Base-by-base conservation (phyloP, 2,888 invertebrate genomes). In the Eupithecia insigniata region DNA sequence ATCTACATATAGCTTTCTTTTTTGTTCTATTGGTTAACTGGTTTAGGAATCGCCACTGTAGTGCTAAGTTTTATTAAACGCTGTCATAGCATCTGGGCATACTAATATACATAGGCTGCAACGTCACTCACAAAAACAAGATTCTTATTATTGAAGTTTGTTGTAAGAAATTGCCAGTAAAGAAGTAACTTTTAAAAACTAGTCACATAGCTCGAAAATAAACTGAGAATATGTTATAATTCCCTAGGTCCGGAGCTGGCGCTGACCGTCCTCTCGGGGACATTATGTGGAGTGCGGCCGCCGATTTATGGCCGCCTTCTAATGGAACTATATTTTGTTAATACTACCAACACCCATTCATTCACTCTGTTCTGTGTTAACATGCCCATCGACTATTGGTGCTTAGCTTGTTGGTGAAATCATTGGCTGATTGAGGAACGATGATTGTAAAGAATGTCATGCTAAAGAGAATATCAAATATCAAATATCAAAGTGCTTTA, bases 241-340 rank as follows among this genome's bases (percentile, higher is more conserved):
- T 51, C 7, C 64, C 75, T 71, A 6, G 67, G 10, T 76, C 66
- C 75, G 18, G 8, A 62, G 70, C 73, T 55, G 67, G 34, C 65
- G 65, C 75, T 71, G 72, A 67, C 51, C 76, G n/a, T n/a, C 12
- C 36, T 60, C 16, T 46, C 70, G 7, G 10, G 75, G 64, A 74
- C 81, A 80, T 81, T 78, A 81, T 79, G 78, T 80, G 78, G 74
- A 80, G 76, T 75, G 75, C 71, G 75, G 79, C 73, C 80, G 76
- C 77, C 72, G 69, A 78, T 79, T 79, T 79, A 79, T 72, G 76
- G 32, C 58, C 34, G 58, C 66, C 46, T 66, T 72, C 70, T 76
- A 76, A 78, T 76, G 75, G 68, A 26, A 66, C 66, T 69, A 66
- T 69, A 65, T 74, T 74, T 71, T 71, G 74, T 67, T 71, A 65